phyloP scores from a whole-genome alignment of 1,140 invertebrate genomes.

The Heliconius hermathena region DNA sequence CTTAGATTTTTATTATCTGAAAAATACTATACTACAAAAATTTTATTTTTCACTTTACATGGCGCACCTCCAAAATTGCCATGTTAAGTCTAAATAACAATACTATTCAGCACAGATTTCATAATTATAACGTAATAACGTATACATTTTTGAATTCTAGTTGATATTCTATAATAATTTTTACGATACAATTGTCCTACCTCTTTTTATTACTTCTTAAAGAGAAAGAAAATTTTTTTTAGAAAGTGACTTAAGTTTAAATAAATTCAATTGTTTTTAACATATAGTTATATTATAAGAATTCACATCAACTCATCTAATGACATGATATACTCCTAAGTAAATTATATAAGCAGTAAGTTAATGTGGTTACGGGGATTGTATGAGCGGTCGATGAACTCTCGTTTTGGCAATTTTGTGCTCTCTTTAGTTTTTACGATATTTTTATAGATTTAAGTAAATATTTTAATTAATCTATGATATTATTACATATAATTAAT shows the following conservation, averaged over 20 bases:
- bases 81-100: no score
- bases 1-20: no score
- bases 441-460: conserved; percentile 16
- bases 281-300: background rate
- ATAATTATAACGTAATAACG: no score
- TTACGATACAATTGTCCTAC: background rate
- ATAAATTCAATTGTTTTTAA: background rate
- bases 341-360: conserved; percentile 53
- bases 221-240: background rate
- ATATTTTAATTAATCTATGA: background rate
- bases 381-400: conserved; percentile 57
- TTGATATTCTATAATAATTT: background rate
- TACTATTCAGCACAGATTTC: no score
- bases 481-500: background rate
- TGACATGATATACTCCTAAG: conserved; percentile 6
- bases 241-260: background rate
- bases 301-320: background rate
- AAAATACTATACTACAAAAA: no score
- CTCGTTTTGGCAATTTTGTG: conserved; percentile 54
- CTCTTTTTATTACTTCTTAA: background rate
- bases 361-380: conserved; percentile 51
- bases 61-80: no score
- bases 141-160: no score
- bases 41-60: no score
- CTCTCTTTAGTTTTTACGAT: conserved; percentile 48